These are phyloP conservation scores for Muscicapa comitata DNA, from an alignment of 2,797 vertebrate genomes.

Conservation along the genomic window DNA sequence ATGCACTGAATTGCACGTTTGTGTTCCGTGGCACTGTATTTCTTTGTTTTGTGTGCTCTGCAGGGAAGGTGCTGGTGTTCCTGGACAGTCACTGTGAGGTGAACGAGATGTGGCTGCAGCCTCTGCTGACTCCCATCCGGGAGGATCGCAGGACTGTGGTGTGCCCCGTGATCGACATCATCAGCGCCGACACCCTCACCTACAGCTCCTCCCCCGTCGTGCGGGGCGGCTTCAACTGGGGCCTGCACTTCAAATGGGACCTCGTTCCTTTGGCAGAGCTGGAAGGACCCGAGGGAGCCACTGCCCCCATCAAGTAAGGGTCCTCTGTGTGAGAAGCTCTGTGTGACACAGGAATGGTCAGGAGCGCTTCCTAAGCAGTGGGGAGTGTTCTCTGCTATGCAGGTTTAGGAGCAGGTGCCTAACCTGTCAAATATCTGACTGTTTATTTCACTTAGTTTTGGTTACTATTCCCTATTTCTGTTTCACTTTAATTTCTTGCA, in stretches of 20 bases:
- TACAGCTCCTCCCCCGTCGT: conserved; percentile 94
- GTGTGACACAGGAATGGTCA: background rate
- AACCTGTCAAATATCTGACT: background rate
- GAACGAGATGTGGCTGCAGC: conserved; percentile 89
- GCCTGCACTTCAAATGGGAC: conserved; percentile 98
- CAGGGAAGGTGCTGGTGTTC: conserved; percentile 93
- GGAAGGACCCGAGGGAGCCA: conserved; percentile 78
- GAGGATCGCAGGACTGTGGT: conserved; percentile 83
- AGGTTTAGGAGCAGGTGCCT: background rate
- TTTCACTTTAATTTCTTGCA: background rate
- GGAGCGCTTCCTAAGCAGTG: background rate
- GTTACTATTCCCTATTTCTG: too few relatives aligned
- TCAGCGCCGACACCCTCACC: conserved; percentile 90
- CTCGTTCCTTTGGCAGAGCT: conserved; percentile 87
- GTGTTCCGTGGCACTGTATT: fast-evolving
- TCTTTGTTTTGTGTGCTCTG: background rate
- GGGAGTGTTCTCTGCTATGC: background rate
- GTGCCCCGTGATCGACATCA: conserved; percentile 96
- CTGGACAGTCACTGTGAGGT: conserved; percentile 98
- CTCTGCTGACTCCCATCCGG: conserved; percentile 82
- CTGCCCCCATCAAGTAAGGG: conserved; percentile 84
- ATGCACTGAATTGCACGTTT: fast-evolving
- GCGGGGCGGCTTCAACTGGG: conserved; percentile 97
- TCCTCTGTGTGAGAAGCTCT: background rate
- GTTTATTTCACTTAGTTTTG: background rate